phyloP scores from a whole-genome alignment of 2,113 vertebrate species.

The Lophochroa leadbeateri region DNA sequence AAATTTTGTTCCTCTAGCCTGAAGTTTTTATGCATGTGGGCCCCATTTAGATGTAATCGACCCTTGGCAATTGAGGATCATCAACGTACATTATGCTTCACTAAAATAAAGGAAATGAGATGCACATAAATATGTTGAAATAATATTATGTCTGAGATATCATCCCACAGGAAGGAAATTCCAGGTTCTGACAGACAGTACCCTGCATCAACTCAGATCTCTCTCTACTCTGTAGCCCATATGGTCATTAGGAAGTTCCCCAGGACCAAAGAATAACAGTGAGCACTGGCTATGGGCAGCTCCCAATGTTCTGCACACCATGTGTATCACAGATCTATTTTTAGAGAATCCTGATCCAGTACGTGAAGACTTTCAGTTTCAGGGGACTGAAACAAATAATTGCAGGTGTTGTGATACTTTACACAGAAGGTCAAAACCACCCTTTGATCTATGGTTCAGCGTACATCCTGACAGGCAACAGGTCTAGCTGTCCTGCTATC shows the following conservation, averaged over 20 bases:
- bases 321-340: not conserved
- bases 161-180: constrained; percentile 39
- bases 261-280: not conserved
- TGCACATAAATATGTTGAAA: constrained; percentile 4
- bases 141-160: not conserved
- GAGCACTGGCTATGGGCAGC: not conserved
- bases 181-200: not conserved
- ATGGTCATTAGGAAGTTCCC: not conserved
- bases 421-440: not conserved
- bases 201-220: not conserved
- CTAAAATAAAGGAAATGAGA: constrained; percentile 56
- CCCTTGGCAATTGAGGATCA: not conserved
- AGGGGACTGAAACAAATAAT: not conserved
- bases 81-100: not conserved
- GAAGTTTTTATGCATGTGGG: not conserved
- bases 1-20: not conserved
- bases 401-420: not conserved
- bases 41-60: constrained; percentile 25
- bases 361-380: not conserved
- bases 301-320: not conserved
- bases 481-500: not conserved
- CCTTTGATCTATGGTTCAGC: not conserved
- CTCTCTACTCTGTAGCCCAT: not conserved
- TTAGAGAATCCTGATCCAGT: not conserved
- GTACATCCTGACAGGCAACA: not conserved